Conservation (phyloP, 1,140 invertebrate species). For the Phortica variegata region DNA sequence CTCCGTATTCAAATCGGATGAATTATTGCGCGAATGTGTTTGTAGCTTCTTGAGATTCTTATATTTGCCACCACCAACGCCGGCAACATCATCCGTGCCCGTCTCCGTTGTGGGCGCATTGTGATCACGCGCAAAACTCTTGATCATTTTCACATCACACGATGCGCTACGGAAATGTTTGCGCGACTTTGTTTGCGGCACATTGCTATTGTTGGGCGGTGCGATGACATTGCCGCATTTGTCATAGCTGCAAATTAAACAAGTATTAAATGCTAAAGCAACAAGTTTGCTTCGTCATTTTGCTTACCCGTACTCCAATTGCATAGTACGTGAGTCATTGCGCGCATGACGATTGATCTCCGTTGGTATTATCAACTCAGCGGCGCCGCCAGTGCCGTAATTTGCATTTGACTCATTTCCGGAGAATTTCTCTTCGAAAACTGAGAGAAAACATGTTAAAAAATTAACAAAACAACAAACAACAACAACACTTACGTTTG, state of each 20-base stretch:
- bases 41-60: conserved; percentile 51
- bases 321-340: conserved; percentile 64
- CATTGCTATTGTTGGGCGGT: conserved; percentile 17
- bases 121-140: conserved; percentile 51
- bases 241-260: conserved; percentile 35
- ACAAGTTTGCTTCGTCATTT: too few species aligned
- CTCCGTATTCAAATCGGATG: conserved; percentile 49
- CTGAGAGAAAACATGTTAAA: conserved; percentile 14
- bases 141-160: conserved; percentile 55
- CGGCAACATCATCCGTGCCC: conserved; percentile 19
- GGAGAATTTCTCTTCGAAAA: conserved; percentile 50
- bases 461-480: not conserved
- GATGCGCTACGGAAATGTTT: conserved; percentile 56
- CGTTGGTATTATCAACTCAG: conserved; percentile 56
- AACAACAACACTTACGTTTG: conserved; percentile 66
- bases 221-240: conserved; percentile 44
- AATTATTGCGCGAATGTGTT: conserved; percentile 57
- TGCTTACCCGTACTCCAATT: conserved; percentile 60
- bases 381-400: conserved; percentile 33
- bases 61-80: conserved; percentile 30
- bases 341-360: conserved; percentile 59
- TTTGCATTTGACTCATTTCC: conserved; percentile 25
- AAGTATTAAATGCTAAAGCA: too few species aligned
- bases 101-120: conserved; percentile 23
- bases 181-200: conserved; percentile 50